Conservation (phyloP, 2,113 vertebrate genomes). For the Aegithalos caudatus region DNA sequence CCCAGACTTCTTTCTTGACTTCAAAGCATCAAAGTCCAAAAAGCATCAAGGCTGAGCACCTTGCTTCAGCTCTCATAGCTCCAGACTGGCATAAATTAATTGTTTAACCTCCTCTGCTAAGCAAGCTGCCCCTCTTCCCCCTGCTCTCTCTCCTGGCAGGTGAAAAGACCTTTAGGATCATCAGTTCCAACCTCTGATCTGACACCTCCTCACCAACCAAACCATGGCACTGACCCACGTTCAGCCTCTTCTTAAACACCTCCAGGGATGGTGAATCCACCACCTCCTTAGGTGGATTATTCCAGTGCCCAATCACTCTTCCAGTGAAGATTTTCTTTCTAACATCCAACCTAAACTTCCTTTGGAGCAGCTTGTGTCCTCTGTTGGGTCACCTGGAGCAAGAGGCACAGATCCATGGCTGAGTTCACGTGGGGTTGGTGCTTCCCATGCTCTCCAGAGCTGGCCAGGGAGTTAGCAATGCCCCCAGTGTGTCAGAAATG, state of each 20-base stretch:
- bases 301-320: background rate
- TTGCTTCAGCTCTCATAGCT: background rate
- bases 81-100: background rate
- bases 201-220: background rate
- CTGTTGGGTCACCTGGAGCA: fast-evolving
- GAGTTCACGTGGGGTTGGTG: fast-evolving
- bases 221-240: fast-evolving
- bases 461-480: fast-evolving
- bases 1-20: background rate
- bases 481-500: fast-evolving
- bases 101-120: background rate
- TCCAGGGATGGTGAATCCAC: background rate
- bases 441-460: fast-evolving
- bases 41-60: background rate
- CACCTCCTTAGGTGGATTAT: background rate
- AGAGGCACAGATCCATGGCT: fast-evolving
- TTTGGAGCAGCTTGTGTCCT: background rate
- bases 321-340: background rate
- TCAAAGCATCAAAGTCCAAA: background rate
- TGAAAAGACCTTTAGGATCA: background rate
- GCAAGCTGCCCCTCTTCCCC: background rate
- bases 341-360: background rate
- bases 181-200: background rate
- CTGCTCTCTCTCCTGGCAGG: background rate
- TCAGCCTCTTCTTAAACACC: no score